A percentile compares a stretch with the other conserved stretches of the same genome.
Evolutionary conservation across 1,140 invertebrate species (phyloP).

Genomic region (silkworm (Bombyx mori)): DNA sequence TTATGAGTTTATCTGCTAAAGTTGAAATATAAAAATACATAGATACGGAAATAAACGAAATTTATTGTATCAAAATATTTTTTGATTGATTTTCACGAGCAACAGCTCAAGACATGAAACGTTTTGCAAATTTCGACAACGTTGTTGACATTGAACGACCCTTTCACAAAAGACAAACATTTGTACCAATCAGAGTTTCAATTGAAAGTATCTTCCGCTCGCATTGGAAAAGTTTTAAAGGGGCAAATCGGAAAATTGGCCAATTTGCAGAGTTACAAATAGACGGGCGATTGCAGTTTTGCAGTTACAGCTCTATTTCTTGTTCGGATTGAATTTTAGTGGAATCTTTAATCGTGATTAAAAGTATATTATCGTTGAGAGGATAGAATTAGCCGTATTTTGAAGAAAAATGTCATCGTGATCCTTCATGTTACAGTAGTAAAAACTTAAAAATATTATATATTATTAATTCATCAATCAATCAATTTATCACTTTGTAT

Average conservation of each 20-base stretch:
- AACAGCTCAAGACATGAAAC: background rate
- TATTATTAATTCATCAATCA: too few species aligned
- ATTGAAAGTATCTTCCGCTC: conserved; percentile 5
- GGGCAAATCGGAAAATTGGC: conserved; percentile 1
- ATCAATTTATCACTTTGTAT: too few species aligned
- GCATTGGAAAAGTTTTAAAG: conserved; percentile 5
- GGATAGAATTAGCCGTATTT: too few species aligned
- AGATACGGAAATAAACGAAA: too few species aligned
- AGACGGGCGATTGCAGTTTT: background rate
- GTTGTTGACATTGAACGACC: background rate
- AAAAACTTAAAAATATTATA: too few species aligned
- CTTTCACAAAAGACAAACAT: conserved; percentile 1
- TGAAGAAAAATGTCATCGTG: too few species aligned
- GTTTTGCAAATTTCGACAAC: background rate
- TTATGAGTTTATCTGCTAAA: too few species aligned
- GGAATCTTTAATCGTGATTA: conserved; percentile 7
- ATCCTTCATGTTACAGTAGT: too few species aligned
- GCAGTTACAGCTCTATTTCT: background rate
- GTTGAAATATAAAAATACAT: too few species aligned
- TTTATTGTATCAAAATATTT: too few species aligned
- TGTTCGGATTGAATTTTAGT: conserved; percentile 1
- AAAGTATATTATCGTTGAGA: too few species aligned
- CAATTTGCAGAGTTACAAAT: conserved; percentile 7
- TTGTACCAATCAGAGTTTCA: conserved; percentile 2
- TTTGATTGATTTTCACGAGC: background rate